Evolutionary conservation across 1,140 invertebrate species (phyloP).

Genomic region (Aphelinus atriplicis): DNA sequence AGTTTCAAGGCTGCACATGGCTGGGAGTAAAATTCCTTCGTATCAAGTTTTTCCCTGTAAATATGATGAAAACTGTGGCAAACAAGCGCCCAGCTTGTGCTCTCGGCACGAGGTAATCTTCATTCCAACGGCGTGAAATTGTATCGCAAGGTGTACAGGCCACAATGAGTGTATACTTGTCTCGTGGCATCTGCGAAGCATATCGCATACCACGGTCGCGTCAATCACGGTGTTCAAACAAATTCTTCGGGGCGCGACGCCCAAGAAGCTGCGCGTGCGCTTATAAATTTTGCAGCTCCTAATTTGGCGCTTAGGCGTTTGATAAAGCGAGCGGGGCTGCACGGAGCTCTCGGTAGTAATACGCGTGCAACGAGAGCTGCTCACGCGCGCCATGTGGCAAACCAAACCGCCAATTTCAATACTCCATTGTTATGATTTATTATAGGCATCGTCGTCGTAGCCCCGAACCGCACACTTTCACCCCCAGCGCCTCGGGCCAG

Average conservation of each 20-base stretch:
- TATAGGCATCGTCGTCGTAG: slow-evolving; percentile 48
- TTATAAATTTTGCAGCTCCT: slow-evolving; percentile 42
- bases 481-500: slow-evolving; percentile 45
- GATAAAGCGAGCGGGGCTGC: no score
- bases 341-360: no score
- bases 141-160: no score
- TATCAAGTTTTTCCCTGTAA: no score
- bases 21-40: no score
- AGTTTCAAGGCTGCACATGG: no score
- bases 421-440: slow-evolving; percentile 57
- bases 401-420: slow-evolving; percentile 56
- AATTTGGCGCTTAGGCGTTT: slow-evolving; percentile 7
- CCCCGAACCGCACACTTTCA: slow-evolving; percentile 34
- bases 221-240: slow-evolving; percentile 10
- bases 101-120: no score
- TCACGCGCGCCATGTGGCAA: slow-evolving; percentile 48
- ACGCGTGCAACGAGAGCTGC: slow-evolving; percentile 3
- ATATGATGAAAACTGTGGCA: no score
- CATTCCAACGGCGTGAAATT: no score
- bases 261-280: slow-evolving; percentile 12
- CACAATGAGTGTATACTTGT: no score
- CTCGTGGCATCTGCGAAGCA: not conserved
- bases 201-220: not conserved
- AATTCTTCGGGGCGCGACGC: not conserved
- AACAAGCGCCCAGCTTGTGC: no score